Base-by-base conservation (phyloP, 2,888 invertebrate genomes). In the Eristalis tenax region DNA sequence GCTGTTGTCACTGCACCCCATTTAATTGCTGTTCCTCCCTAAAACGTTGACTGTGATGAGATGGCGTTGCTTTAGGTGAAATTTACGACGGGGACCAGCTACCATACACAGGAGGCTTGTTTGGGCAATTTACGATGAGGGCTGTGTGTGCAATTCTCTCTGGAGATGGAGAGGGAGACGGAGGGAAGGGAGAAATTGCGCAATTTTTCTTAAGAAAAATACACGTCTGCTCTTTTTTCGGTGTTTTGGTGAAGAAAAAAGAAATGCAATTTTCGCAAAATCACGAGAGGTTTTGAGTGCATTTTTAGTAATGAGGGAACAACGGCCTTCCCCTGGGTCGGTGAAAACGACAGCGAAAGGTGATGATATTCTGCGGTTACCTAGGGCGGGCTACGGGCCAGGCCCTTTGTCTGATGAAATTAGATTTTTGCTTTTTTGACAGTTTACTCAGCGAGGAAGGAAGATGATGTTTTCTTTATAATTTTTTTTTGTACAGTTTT, bases 331-430 rank as follows among this genome's bases (percentile, higher is more conserved):
- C 43, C 68, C 59, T 57, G n/a, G 65, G 8, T 8, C 50, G 18
- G 18, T 18, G 18, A 26, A 56, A 26, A 68, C 28, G 63, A 32
- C 79, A 74, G 84, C 66, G 65, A 82, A 85, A 86, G 77, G 85
- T 81, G 81, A 74, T 69, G 77, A 81, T 40, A 75, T 82, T 83
- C 69, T 86, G 86, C 66, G 86, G 86, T 86, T 82, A 71, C 78
- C 70, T 78, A 66, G 83, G 82, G 74, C 71, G 70, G 78, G 73
- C 64, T 77, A 40, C 50, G 63, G 56, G 66, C 28, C 11, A 50
- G 69, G 64, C 63, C 86, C 71, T 82, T 86, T 86, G 82, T 86
- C 40, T 40, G 78, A 23, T 38, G 26, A 79, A 84, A 75, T 84
- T 68, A 63, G 73, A 73, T 68, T 81, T 71, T 18, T 32, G 68